phyloP scores from a whole-genome alignment of 2,797 vertebrate species.

The Centropyge bicolor region DNA sequence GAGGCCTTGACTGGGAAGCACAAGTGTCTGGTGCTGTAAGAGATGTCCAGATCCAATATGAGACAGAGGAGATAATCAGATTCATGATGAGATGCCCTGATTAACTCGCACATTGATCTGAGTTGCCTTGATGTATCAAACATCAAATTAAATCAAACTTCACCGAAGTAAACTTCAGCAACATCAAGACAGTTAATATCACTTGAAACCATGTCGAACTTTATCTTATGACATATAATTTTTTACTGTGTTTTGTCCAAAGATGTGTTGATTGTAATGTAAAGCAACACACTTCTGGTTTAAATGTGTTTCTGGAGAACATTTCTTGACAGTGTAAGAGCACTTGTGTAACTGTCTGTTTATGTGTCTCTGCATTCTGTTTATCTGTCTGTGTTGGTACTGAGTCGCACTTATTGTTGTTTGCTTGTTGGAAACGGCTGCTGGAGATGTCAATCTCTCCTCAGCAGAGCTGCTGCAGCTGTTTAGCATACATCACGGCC shows the following conservation, averaged over 20 bases:
- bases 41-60: slow-evolving; percentile 27
- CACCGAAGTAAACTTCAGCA: slow-evolving; percentile 24
- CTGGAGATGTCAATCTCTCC: slow-evolving; percentile 70
- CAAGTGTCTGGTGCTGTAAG: slow-evolving; percentile 24
- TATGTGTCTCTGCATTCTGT: slow-evolving; percentile 44
- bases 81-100: slow-evolving; percentile 36
- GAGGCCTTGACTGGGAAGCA: slow-evolving; percentile 9
- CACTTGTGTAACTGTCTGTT: slow-evolving; percentile 45
- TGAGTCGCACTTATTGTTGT: slow-evolving; percentile 65
- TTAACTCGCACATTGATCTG: slow-evolving; percentile 48
- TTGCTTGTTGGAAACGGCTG: slow-evolving; percentile 67
- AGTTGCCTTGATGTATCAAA: slow-evolving; percentile 40
- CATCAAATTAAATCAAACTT: slow-evolving; percentile 38
- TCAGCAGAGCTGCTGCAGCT: slow-evolving; percentile 68
- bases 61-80: slow-evolving; percentile 28
- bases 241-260: neutral
- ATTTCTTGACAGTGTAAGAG: slow-evolving; percentile 23
- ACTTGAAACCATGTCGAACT: neutral
- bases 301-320: slow-evolving; percentile 19
- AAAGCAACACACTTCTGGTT: neutral
- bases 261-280: neutral
- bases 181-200: slow-evolving; percentile 16
- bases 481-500: slow-evolving; percentile 65
- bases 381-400: slow-evolving; percentile 58
- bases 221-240: neutral